Evolutionary conservation across 2,888 invertebrate species (phyloP), one percentile per base, ranked within the genome.

Genomic region (Andrena flavipes): DNA sequence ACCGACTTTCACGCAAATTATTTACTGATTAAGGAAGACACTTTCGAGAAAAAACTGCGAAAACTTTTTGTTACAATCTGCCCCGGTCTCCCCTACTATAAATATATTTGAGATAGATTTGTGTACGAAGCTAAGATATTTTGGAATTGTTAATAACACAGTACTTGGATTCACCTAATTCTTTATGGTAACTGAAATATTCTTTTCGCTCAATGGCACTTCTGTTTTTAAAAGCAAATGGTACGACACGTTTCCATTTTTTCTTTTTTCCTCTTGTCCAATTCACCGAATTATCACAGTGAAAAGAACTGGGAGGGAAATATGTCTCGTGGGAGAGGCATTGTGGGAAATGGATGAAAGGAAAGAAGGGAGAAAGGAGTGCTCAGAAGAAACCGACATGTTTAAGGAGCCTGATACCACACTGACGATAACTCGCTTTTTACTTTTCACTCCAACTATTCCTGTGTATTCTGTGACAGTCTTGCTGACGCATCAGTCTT

Each of bases 401-500:
- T 42, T 23, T 23, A n/a, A 67, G 30, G 62, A 16, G 35, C 23
- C 29, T 49, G 35, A 48, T 49, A 60, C 60, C 59, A n/a, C 42
- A 42, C 13, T 16, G 20, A 20, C 16, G 16, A 16, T 60, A 68
- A 8, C 5, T 30, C n/a, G 10, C 7, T 30, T 67, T 70, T 71
- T 56, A 30, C 33, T 76, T 63, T 54, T 51, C 26, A 29, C 30
- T 63, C 29, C 23, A 51, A 63, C 42, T 54, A 49, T 63, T 67
- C 16, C 60, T 35, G 20, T 76, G 33, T 48, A 16, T 35, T n/a
- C 29, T 13, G 64, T 54, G 62, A 67, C 51, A 62, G 42, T 65
- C 30, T 62, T 65, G 62, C 76, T 71, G 80, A 42, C 42, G 42
- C 42, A 5, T 42, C 42, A 42, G 42, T 16, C 42, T 42, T 16